Evolutionary conservation across 1,140 invertebrate genomes (phyloP), one percentile per base, ranked within the genome.

Genomic region (Lepeophtheirus salmonis): DNA sequence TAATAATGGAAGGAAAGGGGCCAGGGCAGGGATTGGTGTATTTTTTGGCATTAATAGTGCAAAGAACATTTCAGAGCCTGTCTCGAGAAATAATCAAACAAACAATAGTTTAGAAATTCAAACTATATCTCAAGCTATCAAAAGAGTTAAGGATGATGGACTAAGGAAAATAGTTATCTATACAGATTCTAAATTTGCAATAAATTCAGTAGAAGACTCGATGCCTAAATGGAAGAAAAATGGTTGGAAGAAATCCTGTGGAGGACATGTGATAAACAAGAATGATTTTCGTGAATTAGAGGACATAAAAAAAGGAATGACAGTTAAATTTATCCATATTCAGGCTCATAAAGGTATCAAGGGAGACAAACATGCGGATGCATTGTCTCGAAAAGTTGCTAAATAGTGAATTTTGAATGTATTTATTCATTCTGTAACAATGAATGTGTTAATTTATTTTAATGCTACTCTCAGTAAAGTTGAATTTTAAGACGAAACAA

Each of bases 21-120:
- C 53, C 22, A 10, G 12, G 12, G 14, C 30, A 6, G 30, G 30
- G n/a, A 41, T 41, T 41, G 30, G 30, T n/a, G 30, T n/a, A 10
- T 41, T 10, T n/a, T 41, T 41, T n/a, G 30, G 30, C n/a, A 6
- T n/a, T 10, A n/a, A n/a, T n/a, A 41, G 30, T n/a, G 6, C 30
- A 10, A 41, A 41, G n/a, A 41, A 41, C 30, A 41, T 41, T 10
- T 41, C 30, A 6, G 30, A 41, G n/a, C 30, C 30, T n/a, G 20
- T 52, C 13, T 52, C 14, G 16, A 16, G 20, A 6, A 17, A 24
- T 18, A 12, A 22, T 12, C 50, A 52, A n/a, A 97, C 94, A 1
- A 98, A 97, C 68, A 97, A 97, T 69, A 82, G 83, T 65, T 94
- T 90, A n/a, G 94, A 98, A 73, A 95, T 97, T 60, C 82, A 89